Evolutionary conservation across 1,140 invertebrate genomes (phyloP), one percentile per base, ranked within the genome.

Genomic region (Ptiloglossa arizonensis): DNA sequence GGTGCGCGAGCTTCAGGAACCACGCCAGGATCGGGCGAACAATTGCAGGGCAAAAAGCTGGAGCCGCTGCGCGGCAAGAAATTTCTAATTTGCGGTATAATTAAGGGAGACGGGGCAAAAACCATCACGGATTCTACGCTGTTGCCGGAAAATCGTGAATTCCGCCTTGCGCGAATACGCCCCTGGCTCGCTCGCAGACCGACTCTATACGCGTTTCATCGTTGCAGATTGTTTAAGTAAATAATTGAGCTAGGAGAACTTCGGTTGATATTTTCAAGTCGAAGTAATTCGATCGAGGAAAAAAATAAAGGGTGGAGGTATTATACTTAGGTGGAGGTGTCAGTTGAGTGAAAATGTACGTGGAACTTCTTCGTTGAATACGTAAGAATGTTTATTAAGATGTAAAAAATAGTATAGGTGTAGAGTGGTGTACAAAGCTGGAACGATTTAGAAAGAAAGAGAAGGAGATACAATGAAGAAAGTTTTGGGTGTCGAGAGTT

Each of bases 81-180:
- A 90, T 91, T 91, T 90, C 89, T 91, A 91, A 91, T 90, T 91
- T 91, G 89, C 88, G 89, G 89, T 89, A 91, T 90, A 91, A 90
- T 90, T 91, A 90, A 90, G 89, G 89, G 87, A 84, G 87, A 77
- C 82, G 80, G 66, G 70, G 77, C 89, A 91, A 91, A 91, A 91
- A 90, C 70, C 87, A 84, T 86, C 86, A 86, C 86, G 88, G 87
- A 89, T 90, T 89, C 89, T 87, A 80, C 87, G 87, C 69, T 76
- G 82, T 83, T 83, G 82, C 79, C 76, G 82, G 82, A 83, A 83
- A 83, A 83, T 83, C 82, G 82, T 76, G 78, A 90, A 90, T 90
- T 89, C 87, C 86, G 84, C 80, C 74, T 85, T 85, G 79, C 83
- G 80, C 83, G 80, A 85, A 54, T 74, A 78, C 82, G 83, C 79